phyloP scores from a whole-genome alignment of 2,888 invertebrate genomes.

The Brenthis ino region DNA sequence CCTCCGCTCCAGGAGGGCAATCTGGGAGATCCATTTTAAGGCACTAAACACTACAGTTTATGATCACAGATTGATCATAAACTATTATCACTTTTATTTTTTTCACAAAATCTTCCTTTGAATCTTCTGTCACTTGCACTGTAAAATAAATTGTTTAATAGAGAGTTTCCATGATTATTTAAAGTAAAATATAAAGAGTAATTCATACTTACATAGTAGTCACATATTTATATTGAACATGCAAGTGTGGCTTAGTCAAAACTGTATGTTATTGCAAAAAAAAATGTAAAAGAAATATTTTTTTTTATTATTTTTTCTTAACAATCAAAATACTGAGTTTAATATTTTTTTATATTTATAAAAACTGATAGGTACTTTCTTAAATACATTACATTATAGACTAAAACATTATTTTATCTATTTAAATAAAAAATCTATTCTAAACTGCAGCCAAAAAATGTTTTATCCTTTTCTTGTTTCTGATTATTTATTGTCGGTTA shows the following conservation, averaged over 20 bases:
- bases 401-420: background rate
- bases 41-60: conserved; percentile 76
- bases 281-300: background rate
- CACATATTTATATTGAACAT: conserved; percentile 29
- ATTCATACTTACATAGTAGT: conserved; percentile 62
- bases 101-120: conserved; percentile 21
- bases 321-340: too few species aligned
- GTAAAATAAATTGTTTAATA: conserved; percentile 40
- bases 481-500: background rate
- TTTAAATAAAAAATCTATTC: too few species aligned
- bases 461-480: too few species aligned
- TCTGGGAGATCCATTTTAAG: conserved; percentile 76
- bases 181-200: conserved; percentile 47
- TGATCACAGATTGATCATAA: conserved; percentile 68
- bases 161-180: conserved; percentile 9
- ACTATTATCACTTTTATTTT: conserved; percentile 45
- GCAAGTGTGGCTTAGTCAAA: conserved; percentile 23
- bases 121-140: conserved; percentile 41
- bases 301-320: background rate
- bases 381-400: background rate
- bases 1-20: conserved; percentile 77
- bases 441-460: too few species aligned
- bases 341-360: too few species aligned
- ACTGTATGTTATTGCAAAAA: background rate
- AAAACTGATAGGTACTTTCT: too few species aligned